These are phyloP conservation scores for Amblyraja radiata DNA, from an alignment of 2,797 vertebrate species.

Conservation along the genomic window DNA sequence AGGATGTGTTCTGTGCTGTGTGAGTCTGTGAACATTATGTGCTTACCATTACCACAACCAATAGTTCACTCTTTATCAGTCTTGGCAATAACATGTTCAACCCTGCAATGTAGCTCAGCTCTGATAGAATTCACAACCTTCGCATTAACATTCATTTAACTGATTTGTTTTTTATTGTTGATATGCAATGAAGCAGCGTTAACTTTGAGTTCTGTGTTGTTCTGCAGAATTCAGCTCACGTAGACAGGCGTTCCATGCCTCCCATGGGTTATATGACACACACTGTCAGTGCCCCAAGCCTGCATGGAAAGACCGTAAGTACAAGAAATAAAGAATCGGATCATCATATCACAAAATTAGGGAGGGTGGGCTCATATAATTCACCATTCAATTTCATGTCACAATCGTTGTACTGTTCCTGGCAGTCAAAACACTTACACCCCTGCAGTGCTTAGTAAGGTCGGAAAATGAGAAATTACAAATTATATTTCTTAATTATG, in stretches of 20 bases:
- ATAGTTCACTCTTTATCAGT: background rate
- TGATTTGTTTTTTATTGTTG: background rate
- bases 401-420: background rate
- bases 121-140: background rate
- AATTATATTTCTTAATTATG: background rate
- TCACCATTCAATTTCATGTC: background rate
- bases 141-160: background rate
- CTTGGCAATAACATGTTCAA: background rate
- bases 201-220: slow-evolving; percentile 39
- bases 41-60: background rate
- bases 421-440: background rate
- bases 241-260: slow-evolving; percentile 84
- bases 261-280: slow-evolving; percentile 97
- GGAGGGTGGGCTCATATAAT: background rate
- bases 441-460: background rate
- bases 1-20: too few relatives aligned
- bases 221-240: slow-evolving; percentile 69
- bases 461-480: background rate
- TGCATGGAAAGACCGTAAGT: slow-evolving; percentile 94
- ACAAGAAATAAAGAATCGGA: background rate
- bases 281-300: slow-evolving; percentile 92
- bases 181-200: background rate
- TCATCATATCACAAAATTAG: background rate
- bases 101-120: background rate
- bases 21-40: background rate